These are phyloP conservation scores for Vesta saturnalis DNA, from an alignment of 2,888 invertebrate species.

Conservation along the genomic window DNA sequence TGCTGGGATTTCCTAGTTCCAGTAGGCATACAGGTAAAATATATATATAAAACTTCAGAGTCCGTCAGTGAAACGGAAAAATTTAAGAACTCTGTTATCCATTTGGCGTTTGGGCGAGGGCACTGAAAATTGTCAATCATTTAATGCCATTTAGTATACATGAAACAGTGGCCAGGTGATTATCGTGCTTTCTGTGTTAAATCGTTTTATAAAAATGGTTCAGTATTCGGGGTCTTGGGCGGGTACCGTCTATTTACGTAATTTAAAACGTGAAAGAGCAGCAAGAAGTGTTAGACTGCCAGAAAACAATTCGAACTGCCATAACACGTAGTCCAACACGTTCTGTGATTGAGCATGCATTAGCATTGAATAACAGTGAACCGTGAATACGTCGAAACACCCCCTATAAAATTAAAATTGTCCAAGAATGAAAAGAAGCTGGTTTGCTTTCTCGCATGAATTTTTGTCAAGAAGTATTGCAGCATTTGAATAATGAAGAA, in stretches of 20 bases:
- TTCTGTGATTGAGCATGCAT: conserved; percentile 13
- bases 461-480: conserved; percentile 17
- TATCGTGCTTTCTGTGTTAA: conserved; percentile 13
- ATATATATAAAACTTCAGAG: too few relatives aligned
- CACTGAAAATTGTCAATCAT: conserved; percentile 8
- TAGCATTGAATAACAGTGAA: conserved; percentile 10
- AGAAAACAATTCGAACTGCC: conserved; percentile 12
- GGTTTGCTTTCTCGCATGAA: conserved; percentile 18
- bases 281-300: conserved; percentile 13
- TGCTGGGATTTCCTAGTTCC: too few relatives aligned
- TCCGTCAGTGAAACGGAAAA: too few relatives aligned
- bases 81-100: too few relatives aligned
- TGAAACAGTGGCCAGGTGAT: conserved; percentile 15
- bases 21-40: too few relatives aligned
- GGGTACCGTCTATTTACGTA: conserved; percentile 6
- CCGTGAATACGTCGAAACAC: background rate
- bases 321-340: conserved; percentile 13
- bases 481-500: too few relatives aligned
- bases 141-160: conserved; percentile 15
- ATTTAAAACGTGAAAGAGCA: conserved; percentile 18
- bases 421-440: conserved; percentile 12
- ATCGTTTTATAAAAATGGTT: conserved; percentile 15
- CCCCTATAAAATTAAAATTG: conserved; percentile 17
- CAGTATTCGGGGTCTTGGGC: too few relatives aligned
- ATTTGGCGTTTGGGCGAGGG: conserved; percentile 13